phyloP scores from a whole-genome alignment of 2,888 invertebrate genomes.

The Rhimphoctona megacephalus region DNA sequence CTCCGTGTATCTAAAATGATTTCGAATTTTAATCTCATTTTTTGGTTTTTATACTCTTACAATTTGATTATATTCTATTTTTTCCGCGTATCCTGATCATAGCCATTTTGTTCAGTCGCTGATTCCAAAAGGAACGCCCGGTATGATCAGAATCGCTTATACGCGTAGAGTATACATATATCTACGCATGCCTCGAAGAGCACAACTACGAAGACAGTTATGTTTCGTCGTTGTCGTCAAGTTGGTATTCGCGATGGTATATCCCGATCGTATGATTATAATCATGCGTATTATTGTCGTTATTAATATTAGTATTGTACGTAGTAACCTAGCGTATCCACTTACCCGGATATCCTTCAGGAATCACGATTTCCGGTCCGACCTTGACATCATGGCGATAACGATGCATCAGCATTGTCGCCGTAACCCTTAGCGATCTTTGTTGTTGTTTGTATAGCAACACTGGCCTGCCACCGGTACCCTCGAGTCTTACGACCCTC shows the following conservation, averaged over 20 bases:
- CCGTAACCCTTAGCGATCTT: constrained; percentile 80
- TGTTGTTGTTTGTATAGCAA: constrained; percentile 82
- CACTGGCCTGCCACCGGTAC: constrained; percentile 84
- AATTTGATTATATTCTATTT: neutral
- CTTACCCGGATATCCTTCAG: constrained; percentile 85
- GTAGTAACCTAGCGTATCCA: constrained; percentile 65
- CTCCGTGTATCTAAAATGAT: neutral
- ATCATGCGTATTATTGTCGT: neutral
- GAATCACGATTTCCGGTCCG: constrained; percentile 85
- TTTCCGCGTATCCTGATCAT: neutral
- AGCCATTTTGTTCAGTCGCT: neutral
- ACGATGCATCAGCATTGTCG: constrained; percentile 84
- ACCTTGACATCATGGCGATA: constrained; percentile 85
- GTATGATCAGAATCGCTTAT: neutral
- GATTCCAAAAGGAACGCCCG: neutral
- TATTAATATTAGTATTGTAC: neutral
- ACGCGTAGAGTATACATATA: no score
- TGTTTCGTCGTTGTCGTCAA: no score
- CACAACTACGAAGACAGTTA: neutral
- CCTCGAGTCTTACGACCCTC: constrained; percentile 83
- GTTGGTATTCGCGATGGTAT: no score
- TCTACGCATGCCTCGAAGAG: neutral
- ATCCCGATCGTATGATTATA: neutral
- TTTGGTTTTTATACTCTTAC: neutral
- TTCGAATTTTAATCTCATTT: neutral